Evolutionary conservation across 2,888 invertebrate genomes (phyloP), one percentile per base, ranked within the genome.

Genomic region (Noctua pronuba): DNA sequence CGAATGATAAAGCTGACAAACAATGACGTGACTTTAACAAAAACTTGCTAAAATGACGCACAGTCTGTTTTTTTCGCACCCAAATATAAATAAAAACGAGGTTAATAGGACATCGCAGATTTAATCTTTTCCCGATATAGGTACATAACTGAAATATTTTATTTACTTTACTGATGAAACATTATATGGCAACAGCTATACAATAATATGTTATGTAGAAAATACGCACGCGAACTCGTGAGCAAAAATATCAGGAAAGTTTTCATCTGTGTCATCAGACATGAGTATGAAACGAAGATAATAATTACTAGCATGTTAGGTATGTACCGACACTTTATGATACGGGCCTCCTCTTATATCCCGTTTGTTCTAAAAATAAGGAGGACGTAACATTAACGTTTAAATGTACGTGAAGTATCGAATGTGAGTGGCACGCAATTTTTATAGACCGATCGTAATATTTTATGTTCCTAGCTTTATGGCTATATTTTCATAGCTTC

Each of bases 371-470:
- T 88, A 88, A 86, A 86, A 86, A 90, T 90, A 91, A 79, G 67
- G 82, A 74, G 64, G 69, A 73, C 73, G 77, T 84, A 88, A 88
- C 87, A 91, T 88, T 89, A 88, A 89, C 82, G 86, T 90, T 88
- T 80, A 83, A 88, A 90, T 87, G 87, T 88, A 89, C 86, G 82
- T 86, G 88, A 86, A 88, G 88, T 89, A 91, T 90, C 87, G 86
- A 89, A 88, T 89, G 89, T 89, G 91, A 92, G 91, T 90, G 91
- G 88, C 86, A 83, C 87, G 87, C 87, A 90, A 89, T 91, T 94
- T 93, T 94, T 94, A 94, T 93, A 90, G 88, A 84, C 81, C 84
- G 91, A 89, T 93, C 94, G 91, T 94, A 94, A 95, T 86, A 90
- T 91, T 94, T 94, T 93, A 94, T 94, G 91, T 82, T 84, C 87